Evolutionary conservation across 2,113 vertebrate species (phyloP).

Genomic region (Bombycilla garrulus): DNA sequence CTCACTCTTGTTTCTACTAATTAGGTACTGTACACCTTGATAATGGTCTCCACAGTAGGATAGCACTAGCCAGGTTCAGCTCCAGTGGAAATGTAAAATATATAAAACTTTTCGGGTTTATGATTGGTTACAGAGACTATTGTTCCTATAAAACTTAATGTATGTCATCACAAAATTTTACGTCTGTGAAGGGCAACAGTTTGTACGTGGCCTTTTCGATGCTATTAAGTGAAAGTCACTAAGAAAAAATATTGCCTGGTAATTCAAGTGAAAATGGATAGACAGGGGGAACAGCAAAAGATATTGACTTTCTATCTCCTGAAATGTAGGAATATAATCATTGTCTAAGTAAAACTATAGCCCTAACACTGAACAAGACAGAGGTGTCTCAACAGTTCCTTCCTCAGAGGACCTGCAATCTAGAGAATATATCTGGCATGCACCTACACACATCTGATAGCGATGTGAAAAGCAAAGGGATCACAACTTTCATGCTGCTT

Average conservation of each 20-base stretch:
- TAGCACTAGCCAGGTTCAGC: not conserved
- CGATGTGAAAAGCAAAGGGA: not conserved
- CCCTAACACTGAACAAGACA: not conserved
- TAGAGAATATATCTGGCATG: not conserved
- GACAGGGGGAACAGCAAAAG: not conserved
- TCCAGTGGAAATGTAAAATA: not conserved
- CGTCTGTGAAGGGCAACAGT: not conserved
- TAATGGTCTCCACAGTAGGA: not conserved
- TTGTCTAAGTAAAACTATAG: not conserved
- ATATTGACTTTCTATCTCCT: not conserved
- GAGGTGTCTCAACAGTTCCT: not conserved
- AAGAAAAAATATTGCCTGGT: not conserved
- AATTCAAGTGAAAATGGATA: not conserved
- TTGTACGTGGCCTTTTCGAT: not conserved
- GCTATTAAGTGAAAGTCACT: not conserved
- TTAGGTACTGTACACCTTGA: not conserved
- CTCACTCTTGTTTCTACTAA: not conserved
- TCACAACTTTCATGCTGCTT: not conserved
- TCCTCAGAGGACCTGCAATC: not conserved
- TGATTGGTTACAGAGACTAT: not conserved
- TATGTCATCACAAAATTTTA: not conserved
- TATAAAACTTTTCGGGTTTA: not conserved
- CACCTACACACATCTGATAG: not conserved
- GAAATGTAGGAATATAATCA: not conserved
- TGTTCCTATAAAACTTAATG: not conserved